Percentiles rank a stretch among this genome's conserved stretches.
Conservation (phyloP, 2,113 vertebrate genomes). For the Cariama cristata region DNA sequence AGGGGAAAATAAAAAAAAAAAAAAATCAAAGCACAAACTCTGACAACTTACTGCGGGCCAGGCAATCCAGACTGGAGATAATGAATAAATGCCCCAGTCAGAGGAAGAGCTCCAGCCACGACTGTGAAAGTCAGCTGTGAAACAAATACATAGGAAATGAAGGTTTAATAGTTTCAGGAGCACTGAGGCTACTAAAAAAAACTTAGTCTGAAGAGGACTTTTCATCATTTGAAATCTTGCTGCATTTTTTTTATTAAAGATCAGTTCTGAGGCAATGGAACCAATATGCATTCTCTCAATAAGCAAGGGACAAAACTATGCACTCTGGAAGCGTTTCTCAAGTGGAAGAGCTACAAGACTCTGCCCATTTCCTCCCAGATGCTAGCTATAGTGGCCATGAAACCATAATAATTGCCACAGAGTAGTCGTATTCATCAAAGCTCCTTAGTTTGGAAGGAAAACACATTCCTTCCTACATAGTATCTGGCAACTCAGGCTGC, state of each 20-base stretch:
- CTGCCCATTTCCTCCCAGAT: neutral
- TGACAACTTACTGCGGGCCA: neutral
- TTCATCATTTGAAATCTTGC: neutral
- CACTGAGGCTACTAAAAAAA: neutral
- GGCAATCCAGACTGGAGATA: neutral
- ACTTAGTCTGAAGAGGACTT: neutral
- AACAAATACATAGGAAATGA: neutral
- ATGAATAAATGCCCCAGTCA: fast-evolving
- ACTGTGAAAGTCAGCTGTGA: neutral
- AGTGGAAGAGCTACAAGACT: neutral
- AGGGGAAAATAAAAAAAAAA: neutral
- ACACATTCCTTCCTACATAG: neutral
- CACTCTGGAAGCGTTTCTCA: neutral
- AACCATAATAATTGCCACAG: neutral
- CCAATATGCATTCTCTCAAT: neutral
- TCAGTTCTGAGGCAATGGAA: neutral
- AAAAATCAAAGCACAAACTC: neutral
- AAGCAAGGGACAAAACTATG: neutral
- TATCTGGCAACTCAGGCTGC: neutral
- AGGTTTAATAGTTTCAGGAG: neutral
- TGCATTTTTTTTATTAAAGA: neutral
- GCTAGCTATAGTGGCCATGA: neutral
- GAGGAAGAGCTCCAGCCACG: neutral
- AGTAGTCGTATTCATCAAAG: neutral
- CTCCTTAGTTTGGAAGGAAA: neutral